Conservation (phyloP, 2,888 invertebrate genomes). For the Synergus laeviventris region DNA sequence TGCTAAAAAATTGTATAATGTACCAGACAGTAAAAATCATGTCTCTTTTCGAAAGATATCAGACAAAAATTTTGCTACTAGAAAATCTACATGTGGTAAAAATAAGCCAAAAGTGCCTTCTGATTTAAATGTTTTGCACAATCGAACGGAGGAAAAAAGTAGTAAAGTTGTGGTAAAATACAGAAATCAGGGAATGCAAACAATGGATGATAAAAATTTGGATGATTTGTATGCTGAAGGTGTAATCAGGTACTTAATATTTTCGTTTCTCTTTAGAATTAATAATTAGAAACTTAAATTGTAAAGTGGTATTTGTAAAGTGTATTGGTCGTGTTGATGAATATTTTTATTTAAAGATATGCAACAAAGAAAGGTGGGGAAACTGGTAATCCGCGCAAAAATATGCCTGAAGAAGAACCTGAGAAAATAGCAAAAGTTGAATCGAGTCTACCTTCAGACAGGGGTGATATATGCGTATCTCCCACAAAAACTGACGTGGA, state of each 20-base stretch:
- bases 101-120: conserved; percentile 55
- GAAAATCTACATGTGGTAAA: conserved; percentile 44
- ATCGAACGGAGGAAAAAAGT: conserved; percentile 41
- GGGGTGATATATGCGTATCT: conserved; percentile 53
- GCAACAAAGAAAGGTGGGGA: conserved; percentile 60
- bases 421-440: conserved; percentile 39
- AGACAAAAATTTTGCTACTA: conserved; percentile 28
- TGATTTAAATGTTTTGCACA: conserved; percentile 53
- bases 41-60: conserved; percentile 45
- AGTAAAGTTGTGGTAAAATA: conserved; percentile 48
- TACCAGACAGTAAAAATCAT: conserved; percentile 44
- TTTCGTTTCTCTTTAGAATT: conserved; percentile 36
- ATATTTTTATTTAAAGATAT: conserved; percentile 60
- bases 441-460: conserved; percentile 49
- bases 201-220: conserved; percentile 64
- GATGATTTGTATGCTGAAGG: conserved; percentile 66
- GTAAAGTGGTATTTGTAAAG: neutral
- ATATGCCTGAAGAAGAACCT: neutral
- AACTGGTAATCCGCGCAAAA: conserved; percentile 41
- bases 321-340: neutral
- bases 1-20: conserved; percentile 46
- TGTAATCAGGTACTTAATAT: conserved; percentile 64
- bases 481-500: conserved; percentile 46
- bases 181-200: conserved; percentile 70
- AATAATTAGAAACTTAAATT: neutral